Conservation (phyloP, 2,797 vertebrate species). For the Rousettus madagascariensis region DNA sequence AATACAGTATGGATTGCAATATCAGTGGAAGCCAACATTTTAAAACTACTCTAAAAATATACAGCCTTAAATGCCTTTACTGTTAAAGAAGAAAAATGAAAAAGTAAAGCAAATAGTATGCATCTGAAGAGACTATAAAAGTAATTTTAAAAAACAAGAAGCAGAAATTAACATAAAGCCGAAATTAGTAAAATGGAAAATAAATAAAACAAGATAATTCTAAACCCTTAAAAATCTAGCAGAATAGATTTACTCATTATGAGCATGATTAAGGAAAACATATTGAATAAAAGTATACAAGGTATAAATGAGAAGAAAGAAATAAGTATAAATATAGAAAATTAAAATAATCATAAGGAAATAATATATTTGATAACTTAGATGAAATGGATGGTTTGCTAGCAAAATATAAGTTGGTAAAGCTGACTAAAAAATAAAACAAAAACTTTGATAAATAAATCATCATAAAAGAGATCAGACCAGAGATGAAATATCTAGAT, state of each 20-base stretch:
- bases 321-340: neutral
- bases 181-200: neutral
- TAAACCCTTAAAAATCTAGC: neutral
- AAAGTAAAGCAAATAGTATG: neutral
- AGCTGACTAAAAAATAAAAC: neutral
- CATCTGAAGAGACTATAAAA: neutral
- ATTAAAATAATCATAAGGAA: neutral
- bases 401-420: neutral
- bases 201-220: neutral
- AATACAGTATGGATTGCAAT: neutral
- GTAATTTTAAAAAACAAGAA: neutral
- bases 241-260: neutral
- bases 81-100: neutral
- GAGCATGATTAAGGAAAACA: neutral
- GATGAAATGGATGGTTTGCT: neutral
- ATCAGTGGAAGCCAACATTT: neutral
- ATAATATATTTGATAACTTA: conserved; percentile 7
- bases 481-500: neutral
- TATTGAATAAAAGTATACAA: neutral
- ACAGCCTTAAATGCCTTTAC: neutral
- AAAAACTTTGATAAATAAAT: neutral
- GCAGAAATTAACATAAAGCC: neutral
- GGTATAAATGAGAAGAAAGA: neutral
- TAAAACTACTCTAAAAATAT: neutral
- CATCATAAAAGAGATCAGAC: neutral